Percentiles rank a stretch among this genome's conserved stretches.
Conservation (phyloP, 2,888 invertebrate genomes). For the Eilema griseolum region DNA sequence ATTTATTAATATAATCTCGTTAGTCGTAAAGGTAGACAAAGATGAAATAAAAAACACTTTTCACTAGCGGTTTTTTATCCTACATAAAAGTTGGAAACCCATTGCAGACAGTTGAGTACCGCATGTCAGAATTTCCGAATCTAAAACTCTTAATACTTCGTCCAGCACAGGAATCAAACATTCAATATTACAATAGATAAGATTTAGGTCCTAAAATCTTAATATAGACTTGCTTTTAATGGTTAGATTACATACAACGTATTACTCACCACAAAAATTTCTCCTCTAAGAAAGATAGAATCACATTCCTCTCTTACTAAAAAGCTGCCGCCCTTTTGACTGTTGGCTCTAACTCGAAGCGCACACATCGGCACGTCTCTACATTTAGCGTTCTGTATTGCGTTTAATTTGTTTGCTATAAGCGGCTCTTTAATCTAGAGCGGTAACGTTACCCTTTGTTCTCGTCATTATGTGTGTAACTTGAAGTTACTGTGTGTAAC, state of each 20-base stretch:
- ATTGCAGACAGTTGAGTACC: no score
- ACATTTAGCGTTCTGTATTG: slow-evolving; percentile 74
- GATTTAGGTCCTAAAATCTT: background rate
- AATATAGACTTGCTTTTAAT: background rate
- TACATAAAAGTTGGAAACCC: no score
- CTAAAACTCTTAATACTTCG: background rate
- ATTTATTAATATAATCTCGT: background rate
- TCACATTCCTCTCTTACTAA: slow-evolving; percentile 29
- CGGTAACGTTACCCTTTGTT: slow-evolving; percentile 72
- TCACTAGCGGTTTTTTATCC: no score
- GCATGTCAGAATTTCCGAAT: background rate
- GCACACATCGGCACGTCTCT: slow-evolving; percentile 73
- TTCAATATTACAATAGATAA: background rate
- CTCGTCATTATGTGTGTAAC: slow-evolving; percentile 66
- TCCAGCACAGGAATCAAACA: background rate
- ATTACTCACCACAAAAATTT: slow-evolving; percentile 15
- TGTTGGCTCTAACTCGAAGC: slow-evolving; percentile 62
- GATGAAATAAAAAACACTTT: background rate
- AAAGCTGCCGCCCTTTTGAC: slow-evolving; percentile 47
- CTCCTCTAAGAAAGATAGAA: slow-evolving; percentile 21
- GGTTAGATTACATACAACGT: slow-evolving; percentile 1
- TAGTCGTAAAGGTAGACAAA: background rate
- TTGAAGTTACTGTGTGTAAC: slow-evolving; percentile 58
- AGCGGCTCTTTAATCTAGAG: slow-evolving; percentile 79
- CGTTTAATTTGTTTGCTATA: slow-evolving; percentile 75